Base-by-base conservation (phyloP, 2,797 vertebrate genomes). In the Ceryle rudis region DNA sequence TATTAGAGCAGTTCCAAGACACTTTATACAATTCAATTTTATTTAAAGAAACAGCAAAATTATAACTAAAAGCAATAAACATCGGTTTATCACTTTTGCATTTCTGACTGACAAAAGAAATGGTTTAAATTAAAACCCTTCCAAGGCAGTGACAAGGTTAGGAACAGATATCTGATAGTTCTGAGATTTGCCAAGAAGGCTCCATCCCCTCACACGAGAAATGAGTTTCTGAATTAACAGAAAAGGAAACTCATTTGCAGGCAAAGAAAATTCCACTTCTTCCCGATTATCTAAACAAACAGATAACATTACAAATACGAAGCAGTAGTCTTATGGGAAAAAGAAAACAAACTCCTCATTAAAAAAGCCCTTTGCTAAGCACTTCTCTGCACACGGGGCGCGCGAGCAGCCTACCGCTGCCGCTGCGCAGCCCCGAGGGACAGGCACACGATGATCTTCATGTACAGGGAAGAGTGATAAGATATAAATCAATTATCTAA, bases 261-360 rank as follows among this genome's bases (percentile, higher is more conserved):
- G 89, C 79, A 90, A 86, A 95, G 33, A 96, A 94, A 90, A 93
- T 71, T 86, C 94, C 87, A 49, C 72, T 86, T 92, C 90, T 94
- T 88, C 60, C 46, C 3, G 1, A 85, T 91, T 90, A 95, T 94
- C 79, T 94, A 96, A 95, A 97, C 89, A 96, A 95, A 87, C 35
- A 73, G 94, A 93, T 96, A 94, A 95, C 81, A 71, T 60, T 87
- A 82, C 52, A 85, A 93, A 74, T 88, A 81, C 1, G 41, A 94
- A 88, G 79, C 79, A 70, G 52, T 33, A 80, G 37, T 74, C 94
- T 88, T 95, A 90, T 93, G 94, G 93, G 94, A 95, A 96, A 97
- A 93, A 93, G 67, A 93, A 96, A 96, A 96, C 89, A 96, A 95
- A 88, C 61, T 74, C 79, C 87, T 96, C 93, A 95, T 96, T 95